Conservation (phyloP, 2,113 vertebrate species). For the Thryonomys swinderianus region DNA sequence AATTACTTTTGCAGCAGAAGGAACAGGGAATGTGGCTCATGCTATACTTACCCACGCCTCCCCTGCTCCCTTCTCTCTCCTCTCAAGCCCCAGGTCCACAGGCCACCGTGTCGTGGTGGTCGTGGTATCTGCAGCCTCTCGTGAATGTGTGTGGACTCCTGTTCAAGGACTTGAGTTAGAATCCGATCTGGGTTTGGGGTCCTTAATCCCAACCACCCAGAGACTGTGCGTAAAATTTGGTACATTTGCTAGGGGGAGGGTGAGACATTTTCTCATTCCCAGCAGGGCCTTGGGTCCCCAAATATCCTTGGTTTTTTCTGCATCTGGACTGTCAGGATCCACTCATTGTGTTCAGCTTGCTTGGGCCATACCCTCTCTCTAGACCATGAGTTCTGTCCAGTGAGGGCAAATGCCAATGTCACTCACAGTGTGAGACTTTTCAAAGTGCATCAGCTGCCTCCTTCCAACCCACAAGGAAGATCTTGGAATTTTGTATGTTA, state of each 20-base stretch:
- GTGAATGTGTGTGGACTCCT: background rate
- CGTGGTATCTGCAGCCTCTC: background rate
- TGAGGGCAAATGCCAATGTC: background rate
- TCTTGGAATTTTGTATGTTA: background rate
- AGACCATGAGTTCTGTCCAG: background rate
- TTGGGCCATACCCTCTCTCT: background rate
- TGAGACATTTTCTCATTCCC: background rate
- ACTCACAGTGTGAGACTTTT: background rate
- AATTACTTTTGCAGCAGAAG: constrained; percentile 49
- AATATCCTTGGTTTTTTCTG: background rate
- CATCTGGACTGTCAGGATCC: background rate
- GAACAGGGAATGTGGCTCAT: background rate
- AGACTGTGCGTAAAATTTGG: background rate
- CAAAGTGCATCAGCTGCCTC: background rate
- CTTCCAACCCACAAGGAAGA: background rate
- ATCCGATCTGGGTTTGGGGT: background rate
- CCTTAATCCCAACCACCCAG: background rate
- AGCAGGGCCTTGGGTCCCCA: background rate
- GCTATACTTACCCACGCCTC: background rate
- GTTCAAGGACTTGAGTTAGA: background rate
- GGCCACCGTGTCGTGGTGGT: background rate
- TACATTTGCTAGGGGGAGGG: background rate
- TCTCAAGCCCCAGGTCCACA: background rate
- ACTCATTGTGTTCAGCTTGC: background rate
- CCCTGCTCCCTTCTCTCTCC: background rate